A percentile compares a stretch with the other conserved stretches of the same genome.
phyloP scores from a whole-genome alignment of 1,140 invertebrate genomes.

The Argopecten irradians region DNA sequence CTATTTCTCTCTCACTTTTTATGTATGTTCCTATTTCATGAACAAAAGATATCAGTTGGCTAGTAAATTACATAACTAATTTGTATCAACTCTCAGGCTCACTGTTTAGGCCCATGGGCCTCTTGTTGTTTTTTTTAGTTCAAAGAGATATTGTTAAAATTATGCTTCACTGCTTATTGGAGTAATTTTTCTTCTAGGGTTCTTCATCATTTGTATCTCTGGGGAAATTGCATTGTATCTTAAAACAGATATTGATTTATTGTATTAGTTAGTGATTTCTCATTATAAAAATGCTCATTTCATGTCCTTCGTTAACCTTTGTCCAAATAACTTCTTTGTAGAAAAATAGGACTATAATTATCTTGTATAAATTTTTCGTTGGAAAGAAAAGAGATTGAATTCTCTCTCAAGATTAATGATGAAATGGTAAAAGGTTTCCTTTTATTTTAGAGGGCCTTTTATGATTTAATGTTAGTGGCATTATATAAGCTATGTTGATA shows the following conservation, averaged over 20 bases:
- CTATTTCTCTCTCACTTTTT: too few species aligned
- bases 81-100: too few species aligned
- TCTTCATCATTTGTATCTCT: too few species aligned
- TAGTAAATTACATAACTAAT: too few species aligned
- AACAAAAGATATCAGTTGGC: too few species aligned
- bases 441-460: background rate
- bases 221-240: background rate
- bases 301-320: background rate
- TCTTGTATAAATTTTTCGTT: background rate
- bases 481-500: background rate
- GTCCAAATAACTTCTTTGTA: background rate
- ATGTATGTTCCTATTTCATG: too few species aligned
- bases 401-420: background rate
- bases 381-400: background rate
- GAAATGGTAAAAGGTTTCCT: too few species aligned
- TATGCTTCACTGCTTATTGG: too few species aligned
- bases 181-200: too few species aligned
- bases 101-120: too few species aligned
- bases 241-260: background rate
- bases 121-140: too few species aligned
- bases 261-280: background rate
- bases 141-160: too few species aligned
- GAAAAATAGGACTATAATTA: background rate
- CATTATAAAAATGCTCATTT: background rate
- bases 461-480: background rate